phyloP scores from a whole-genome alignment of 2,113 vertebrate species.

The Daubentonia madagascariensis region DNA sequence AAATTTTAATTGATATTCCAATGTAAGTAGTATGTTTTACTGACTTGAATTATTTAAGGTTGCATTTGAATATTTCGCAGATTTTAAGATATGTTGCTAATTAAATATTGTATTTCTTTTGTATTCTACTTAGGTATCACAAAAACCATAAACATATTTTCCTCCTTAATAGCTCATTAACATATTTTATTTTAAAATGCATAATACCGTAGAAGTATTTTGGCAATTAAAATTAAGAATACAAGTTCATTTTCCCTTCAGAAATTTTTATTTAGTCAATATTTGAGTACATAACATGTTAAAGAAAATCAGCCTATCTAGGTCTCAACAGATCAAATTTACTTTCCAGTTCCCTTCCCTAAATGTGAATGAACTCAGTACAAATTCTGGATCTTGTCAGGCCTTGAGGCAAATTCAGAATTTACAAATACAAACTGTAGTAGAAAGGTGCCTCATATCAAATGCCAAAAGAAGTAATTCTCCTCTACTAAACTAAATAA shows the following conservation, averaged over 20 bases:
- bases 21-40: not conserved
- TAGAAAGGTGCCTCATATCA: not conserved
- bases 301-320: not conserved
- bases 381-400: conserved; percentile 53
- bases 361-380: conserved; percentile 44
- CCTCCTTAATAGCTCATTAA: not conserved
- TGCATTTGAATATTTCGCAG: not conserved
- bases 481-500: conserved; percentile 55
- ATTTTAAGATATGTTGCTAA: not conserved
- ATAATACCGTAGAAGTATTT: not conserved
- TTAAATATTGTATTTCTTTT: not conserved
- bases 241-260: not conserved
- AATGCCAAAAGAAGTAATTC: conserved; percentile 60
- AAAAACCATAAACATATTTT: not conserved
- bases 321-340: conserved; percentile 36
- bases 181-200: not conserved
- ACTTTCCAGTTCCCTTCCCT: conserved; percentile 49
- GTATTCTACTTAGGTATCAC: not conserved
- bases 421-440: conserved; percentile 38
- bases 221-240: not conserved
- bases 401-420: conserved; percentile 53
- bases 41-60: not conserved
- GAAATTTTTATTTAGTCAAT: not conserved
- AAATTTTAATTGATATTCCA: not conserved
- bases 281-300: not conserved